phyloP scores from a whole-genome alignment of 2,797 vertebrate genomes.

The Periophthalmus magnuspinnatus region DNA sequence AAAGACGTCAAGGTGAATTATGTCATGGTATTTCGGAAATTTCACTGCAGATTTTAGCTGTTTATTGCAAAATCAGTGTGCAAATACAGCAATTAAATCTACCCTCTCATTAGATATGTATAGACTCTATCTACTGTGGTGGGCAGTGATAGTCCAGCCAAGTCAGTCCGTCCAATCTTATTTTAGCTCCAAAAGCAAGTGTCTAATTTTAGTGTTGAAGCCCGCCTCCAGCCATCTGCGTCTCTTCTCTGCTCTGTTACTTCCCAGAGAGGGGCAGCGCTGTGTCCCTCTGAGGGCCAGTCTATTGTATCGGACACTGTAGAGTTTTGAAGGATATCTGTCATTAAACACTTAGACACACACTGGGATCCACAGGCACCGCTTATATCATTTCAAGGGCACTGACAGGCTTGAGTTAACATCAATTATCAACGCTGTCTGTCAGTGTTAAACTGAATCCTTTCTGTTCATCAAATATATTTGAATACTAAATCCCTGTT shows the following conservation, averaged over 20 bases:
- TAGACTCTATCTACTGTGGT: slow-evolving; percentile 16
- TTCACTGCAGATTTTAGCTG: background rate
- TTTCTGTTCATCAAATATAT: background rate
- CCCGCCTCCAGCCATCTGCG: slow-evolving; percentile 49
- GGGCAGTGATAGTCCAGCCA: slow-evolving; percentile 25
- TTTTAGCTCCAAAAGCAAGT: slow-evolving; percentile 47
- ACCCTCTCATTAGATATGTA: slow-evolving; percentile 10
- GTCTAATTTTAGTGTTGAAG: slow-evolving; percentile 68
- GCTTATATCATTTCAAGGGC: slow-evolving; percentile 61
- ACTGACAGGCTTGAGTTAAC: slow-evolving; percentile 29
- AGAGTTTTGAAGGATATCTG: slow-evolving; percentile 60
- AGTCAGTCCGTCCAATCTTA: slow-evolving; percentile 19
- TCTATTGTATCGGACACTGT: slow-evolving; percentile 40
- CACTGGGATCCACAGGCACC: slow-evolving; percentile 23
- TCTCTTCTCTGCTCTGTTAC: slow-evolving; percentile 46
- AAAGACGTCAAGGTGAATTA: slow-evolving; percentile 93
- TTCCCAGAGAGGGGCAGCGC: slow-evolving; percentile 39
- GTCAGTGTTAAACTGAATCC: background rate
- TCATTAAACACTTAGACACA: slow-evolving; percentile 55
- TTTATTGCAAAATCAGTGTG: background rate
- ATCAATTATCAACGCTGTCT: slow-evolving; percentile 28
- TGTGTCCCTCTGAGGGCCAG: slow-evolving; percentile 43
- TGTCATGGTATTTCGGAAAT: background rate
- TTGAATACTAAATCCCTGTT: background rate
- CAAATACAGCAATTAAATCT: slow-evolving; percentile 3